These are phyloP conservation scores for Circaetus gallicus DNA, from an alignment of 2,113 vertebrate genomes.

Conservation along the genomic window DNA sequence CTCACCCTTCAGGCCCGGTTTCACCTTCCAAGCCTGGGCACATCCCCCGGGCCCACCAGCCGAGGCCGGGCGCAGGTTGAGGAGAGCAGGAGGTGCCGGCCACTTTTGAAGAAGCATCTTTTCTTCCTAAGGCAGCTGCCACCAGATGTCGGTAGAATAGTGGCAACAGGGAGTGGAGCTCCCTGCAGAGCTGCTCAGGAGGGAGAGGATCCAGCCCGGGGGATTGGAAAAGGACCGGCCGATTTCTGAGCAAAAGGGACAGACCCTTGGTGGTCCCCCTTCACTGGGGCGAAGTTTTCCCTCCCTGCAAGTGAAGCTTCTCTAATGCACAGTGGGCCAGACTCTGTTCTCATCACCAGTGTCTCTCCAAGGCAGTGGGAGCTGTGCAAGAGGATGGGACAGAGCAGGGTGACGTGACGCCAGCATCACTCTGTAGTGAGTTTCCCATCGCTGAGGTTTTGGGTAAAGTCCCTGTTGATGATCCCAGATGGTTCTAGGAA, in stretches of 20 bases:
- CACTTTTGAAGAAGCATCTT: not conserved
- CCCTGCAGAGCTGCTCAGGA: not conserved
- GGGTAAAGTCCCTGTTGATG: not conserved
- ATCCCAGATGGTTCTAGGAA: not conserved
- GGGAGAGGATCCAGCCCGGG: not conserved
- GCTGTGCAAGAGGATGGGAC: not conserved
- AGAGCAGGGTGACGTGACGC: not conserved
- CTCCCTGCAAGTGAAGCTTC: not conserved
- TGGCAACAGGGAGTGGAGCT: not conserved
- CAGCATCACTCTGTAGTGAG: not conserved
- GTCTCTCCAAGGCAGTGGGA: not conserved
- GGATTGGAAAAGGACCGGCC: rapidly evolving
- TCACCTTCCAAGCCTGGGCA: too few relatives aligned
- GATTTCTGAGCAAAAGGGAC: not conserved
- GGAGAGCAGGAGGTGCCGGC: not conserved
- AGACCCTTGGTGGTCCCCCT: not conserved
- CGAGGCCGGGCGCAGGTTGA: rapidly evolving
- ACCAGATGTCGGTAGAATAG: slow-evolving; percentile 58
- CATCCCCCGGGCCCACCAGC: rapidly evolving
- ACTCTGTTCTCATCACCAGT: rapidly evolving
- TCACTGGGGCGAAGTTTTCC: not conserved
- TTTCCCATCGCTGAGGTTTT: not conserved
- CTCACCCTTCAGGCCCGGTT: too few relatives aligned
- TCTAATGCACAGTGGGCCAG: not conserved
- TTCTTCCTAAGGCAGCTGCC: not conserved